Evolutionary conservation across 2,113 vertebrate species (phyloP), one percentile per base, ranked within the genome.

Genomic region (Callipepla squamata): DNA sequence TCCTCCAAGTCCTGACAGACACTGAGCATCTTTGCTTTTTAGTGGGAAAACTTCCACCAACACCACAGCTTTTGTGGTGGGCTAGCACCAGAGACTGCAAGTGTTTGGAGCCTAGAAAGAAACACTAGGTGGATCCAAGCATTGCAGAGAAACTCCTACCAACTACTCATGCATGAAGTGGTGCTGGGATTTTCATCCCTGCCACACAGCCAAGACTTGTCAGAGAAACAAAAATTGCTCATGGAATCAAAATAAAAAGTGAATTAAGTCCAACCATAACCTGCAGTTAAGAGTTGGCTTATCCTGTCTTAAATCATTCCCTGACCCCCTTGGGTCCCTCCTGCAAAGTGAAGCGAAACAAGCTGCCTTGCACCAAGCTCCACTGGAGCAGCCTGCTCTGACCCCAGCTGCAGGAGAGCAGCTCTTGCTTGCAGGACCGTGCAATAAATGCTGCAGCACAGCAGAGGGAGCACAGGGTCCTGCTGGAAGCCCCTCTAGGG

Each of bases 401-500:
- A 42, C 8, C 7, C 6, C 45, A 16, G 68, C 86, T 66, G 89
- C 50, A 36, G n/a, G 14, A 44, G 48, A 10, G 5, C 63, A 20
- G 48, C 68, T 23, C 44, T 8, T 8, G 32, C 63, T 16, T 3
- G 68, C 85, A 77, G 93, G 67, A 61, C 70, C 1, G 9, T n/a
- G 80, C 92, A 70, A 15, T n/a, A 50, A 51, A 62, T 30, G 67
- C 72, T 51, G 85, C 89, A 59, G 85, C 90, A 65, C 93, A 75
- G 91, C 94, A 96, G 93, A 92, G 95, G 94, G 95, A 96, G 94
- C 89, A 89, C 75, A 78, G 63, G 3, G 36, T 82, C 76, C 87
- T 93, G 59, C 57, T 28, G 68, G 87, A 65, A 92, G 70, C 77
- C 90, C 45, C 25, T 13, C 11, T 15, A 2, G 7, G 4, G 6